A percentile compares a stretch with the other conserved stretches of the same genome.
phyloP scores from a whole-genome alignment of 2,797 vertebrate species.

The Sarcoramphus papa region DNA sequence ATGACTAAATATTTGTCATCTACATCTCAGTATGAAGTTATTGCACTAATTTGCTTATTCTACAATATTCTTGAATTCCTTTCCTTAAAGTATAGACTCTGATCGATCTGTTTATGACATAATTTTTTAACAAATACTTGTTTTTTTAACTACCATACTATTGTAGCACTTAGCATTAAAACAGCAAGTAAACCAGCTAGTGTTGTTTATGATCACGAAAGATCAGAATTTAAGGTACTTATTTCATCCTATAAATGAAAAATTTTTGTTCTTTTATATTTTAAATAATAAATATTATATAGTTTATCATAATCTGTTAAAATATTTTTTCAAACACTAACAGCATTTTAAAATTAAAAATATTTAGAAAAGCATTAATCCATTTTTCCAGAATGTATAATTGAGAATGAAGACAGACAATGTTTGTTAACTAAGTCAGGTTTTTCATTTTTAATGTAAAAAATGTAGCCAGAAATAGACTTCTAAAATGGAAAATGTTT shows the following conservation, averaged over 20 bases:
- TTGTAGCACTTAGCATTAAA: not conserved
- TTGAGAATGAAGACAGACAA: not conserved
- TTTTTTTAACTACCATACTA: not conserved
- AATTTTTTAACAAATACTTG: not conserved
- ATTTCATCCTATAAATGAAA: not conserved
- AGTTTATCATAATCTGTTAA: not conserved
- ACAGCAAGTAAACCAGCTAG: not conserved
- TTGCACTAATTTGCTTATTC: not conserved
- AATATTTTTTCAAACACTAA: not conserved
- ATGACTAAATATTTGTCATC: not conserved
- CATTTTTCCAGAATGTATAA: not conserved
- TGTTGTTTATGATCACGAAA: not conserved
- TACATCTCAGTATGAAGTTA: not conserved
- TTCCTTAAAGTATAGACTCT: not conserved
- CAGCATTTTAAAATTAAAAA: not conserved
- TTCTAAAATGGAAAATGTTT: too few species aligned
- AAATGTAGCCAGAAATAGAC: too few species aligned
- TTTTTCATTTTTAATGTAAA: too few species aligned
- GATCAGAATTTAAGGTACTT: not conserved
- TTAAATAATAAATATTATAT: not conserved
- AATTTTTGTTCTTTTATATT: not conserved
- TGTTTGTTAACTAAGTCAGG: too few species aligned
- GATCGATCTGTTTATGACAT: not conserved
- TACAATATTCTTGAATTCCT: not conserved
- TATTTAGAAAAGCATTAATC: not conserved